phyloP scores from a whole-genome alignment of 2,113 vertebrate species.

The Emberiza fucata region DNA sequence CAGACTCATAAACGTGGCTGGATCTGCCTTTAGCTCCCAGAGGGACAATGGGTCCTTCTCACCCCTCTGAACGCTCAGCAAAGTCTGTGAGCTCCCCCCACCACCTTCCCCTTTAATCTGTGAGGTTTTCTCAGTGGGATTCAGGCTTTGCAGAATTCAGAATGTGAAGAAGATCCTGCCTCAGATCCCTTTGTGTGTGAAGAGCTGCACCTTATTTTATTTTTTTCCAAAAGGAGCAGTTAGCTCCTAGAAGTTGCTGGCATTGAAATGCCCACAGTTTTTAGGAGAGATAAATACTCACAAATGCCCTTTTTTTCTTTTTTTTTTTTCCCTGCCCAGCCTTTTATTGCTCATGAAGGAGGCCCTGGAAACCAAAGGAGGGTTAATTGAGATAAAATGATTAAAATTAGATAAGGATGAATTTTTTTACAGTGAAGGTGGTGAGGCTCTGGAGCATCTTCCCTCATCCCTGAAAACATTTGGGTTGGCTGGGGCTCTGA shows the following conservation, averaged over 20 bases:
- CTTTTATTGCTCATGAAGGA: not conserved
- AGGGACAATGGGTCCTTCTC: not conserved
- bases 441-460: not conserved
- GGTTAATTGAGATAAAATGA: not conserved
- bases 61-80: not conserved
- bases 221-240: not conserved
- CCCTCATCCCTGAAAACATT: not conserved
- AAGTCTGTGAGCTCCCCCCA: not conserved
- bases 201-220: not conserved
- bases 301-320: not conserved
- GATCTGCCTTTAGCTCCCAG: not conserved
- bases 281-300: not conserved
- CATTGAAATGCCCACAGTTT: not conserved
- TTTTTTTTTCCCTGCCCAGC: rapidly evolving
- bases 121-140: too few species aligned
- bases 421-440: not conserved
- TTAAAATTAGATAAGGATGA: not conserved
- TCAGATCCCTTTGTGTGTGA: not conserved
- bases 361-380: not conserved
- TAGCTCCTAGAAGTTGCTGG: not conserved
- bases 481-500: not conserved
- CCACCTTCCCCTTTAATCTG: not conserved
- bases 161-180: not conserved
- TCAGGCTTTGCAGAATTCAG: not conserved
- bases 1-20: not conserved